These are phyloP conservation scores for Laupala kohalensis DNA, from an alignment of 1,140 invertebrate genomes.

Conservation along the genomic window DNA sequence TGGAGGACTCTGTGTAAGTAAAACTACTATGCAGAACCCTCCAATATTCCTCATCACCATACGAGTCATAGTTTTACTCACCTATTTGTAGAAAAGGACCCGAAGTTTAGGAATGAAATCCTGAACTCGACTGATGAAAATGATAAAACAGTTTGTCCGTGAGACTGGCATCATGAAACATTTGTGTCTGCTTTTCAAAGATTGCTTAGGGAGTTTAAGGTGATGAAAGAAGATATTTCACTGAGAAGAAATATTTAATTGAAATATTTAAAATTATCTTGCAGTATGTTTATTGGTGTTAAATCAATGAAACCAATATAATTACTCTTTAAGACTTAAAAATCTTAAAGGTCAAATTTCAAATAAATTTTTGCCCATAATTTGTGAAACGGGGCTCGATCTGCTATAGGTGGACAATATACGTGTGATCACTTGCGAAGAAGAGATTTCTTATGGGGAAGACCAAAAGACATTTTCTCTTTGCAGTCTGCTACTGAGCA, in stretches of 20 bases:
- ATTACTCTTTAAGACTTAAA: background rate
- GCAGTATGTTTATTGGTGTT: background rate
- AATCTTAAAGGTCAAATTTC: background rate
- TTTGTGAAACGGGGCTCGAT: slow-evolving; percentile 11
- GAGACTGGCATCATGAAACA: slow-evolving; percentile 51
- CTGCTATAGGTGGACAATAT: slow-evolving; percentile 57
- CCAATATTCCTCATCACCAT: too few relatives aligned
- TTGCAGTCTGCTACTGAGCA: slow-evolving; percentile 56
- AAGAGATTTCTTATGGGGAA: slow-evolving; percentile 62
- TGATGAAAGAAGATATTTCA: background rate
- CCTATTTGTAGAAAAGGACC: slow-evolving; percentile 51
- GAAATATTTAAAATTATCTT: background rate
- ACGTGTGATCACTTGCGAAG: slow-evolving; percentile 70
- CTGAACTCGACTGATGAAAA: slow-evolving; percentile 52
- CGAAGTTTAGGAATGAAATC: slow-evolving; percentile 49
- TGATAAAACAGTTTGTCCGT: slow-evolving; percentile 41
- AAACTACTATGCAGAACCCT: too few relatives aligned
- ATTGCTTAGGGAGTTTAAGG: too few relatives aligned
- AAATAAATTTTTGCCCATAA: slow-evolving; percentile 23
- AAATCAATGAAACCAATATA: background rate
- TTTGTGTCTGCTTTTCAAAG: too few relatives aligned
- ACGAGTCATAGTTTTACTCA: slow-evolving; percentile 85
- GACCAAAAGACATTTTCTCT: slow-evolving; percentile 53
- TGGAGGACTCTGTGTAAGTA: slow-evolving; percentile 75
- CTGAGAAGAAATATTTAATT: background rate